Base-by-base conservation (phyloP, 2,113 vertebrate genomes). In the Amphiprion ocellaris region DNA sequence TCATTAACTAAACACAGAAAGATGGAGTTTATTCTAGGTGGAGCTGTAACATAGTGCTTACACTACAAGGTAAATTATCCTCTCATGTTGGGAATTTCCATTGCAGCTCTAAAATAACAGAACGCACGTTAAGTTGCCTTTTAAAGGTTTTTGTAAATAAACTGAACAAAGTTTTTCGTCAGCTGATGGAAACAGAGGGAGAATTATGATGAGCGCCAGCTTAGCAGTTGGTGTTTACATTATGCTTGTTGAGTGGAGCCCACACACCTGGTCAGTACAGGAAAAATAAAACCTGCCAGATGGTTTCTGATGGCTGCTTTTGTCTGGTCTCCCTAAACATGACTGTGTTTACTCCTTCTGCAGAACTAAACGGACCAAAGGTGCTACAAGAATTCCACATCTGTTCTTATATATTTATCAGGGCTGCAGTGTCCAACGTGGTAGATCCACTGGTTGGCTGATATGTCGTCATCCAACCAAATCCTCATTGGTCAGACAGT, bases 181-280 rank as follows among this genome's bases (percentile, higher is more conserved):
- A 21, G 2, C 4, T 54, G 39, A 44, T 10, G 30, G 39, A 71
- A 53, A 33, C 23, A n/a, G 41, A 54, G 55, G 47, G 46, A 63
- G 23, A 46, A 10, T 44, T 1, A 26, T 16, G n/a, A 65, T 54
- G 47, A 50, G 60, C 0, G 1, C 28, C 77, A 28, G 62, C 26
- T 21, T 21, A 76, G 39, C 72, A 80, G 52, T 59, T 72, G 61
- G 76, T 82, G 70, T 72, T 76, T 79, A 75, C 80, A 76, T 2
- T 33, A 60, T 21, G 71, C 62, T 70, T 39, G 68, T 37, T 82
- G 64, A 79, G 62, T 14, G 6, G 58, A 83, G 64, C 69, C 30
- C 66, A 53, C 65, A 71, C 60, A 74, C 69, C 77, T 74, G 69
- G 74, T 66, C 81, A 46, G 69, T 44, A 11, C 24, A 54, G 56